Evolutionary conservation across 2,797 vertebrate species (phyloP).

Genomic region (Odontamblyopus lacepedii): DNA sequence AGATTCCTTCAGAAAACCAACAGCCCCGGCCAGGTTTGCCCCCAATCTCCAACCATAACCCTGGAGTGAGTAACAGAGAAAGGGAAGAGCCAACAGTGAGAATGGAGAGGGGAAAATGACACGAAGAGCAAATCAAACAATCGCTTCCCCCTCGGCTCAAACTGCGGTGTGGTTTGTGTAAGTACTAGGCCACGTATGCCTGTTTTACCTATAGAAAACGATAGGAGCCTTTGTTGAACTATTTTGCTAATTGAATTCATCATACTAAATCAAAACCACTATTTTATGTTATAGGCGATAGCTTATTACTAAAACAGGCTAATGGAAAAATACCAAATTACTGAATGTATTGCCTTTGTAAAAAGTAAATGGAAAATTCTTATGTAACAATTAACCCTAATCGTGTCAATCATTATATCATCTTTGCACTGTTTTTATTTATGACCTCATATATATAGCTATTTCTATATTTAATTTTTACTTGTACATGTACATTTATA

Average conservation of each 20-base stretch:
- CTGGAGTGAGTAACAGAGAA: slow-evolving; percentile 65
- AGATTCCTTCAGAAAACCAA: slow-evolving; percentile 69
- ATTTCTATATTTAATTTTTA: too few relatives aligned
- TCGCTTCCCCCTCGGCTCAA: slow-evolving; percentile 28
- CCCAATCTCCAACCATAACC: slow-evolving; percentile 83
- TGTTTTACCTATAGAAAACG: slow-evolving; percentile 2
- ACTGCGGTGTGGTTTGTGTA: not conserved
- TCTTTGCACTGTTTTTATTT: too few relatives aligned
- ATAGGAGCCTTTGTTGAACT: not conserved
- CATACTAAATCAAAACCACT: not conserved
- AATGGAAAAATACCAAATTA: too few relatives aligned
- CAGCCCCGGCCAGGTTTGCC: slow-evolving; percentile 66
- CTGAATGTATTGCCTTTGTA: too few relatives aligned
- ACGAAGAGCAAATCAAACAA: slow-evolving; percentile 55
- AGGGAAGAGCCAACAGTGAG: slow-evolving; percentile 34
- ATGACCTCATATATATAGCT: too few relatives aligned
- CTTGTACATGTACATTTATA: too few relatives aligned
- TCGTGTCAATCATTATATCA: too few relatives aligned
- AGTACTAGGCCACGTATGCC: slow-evolving; percentile 2
- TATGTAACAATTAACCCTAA: too few relatives aligned
- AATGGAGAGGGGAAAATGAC: slow-evolving; percentile 54
- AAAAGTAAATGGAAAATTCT: too few relatives aligned
- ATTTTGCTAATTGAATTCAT: not conserved
- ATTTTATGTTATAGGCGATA: too few relatives aligned
- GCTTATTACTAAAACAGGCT: too few relatives aligned